Conservation (phyloP, 2,113 vertebrate genomes). For the Gasterosteus nipponicus region DNA sequence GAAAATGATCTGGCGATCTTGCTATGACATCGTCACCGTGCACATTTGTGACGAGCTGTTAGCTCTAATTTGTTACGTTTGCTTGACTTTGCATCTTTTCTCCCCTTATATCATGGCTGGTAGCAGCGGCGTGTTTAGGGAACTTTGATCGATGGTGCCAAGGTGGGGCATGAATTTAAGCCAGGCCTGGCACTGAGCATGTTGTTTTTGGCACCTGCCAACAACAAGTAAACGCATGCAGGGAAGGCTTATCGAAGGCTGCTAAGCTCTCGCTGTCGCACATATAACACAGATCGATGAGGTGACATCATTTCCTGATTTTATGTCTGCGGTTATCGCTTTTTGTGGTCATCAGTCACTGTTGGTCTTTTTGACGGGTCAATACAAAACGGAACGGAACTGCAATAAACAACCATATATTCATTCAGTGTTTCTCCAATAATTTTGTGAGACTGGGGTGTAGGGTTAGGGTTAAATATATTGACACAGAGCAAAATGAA, state of each 20-base stretch:
- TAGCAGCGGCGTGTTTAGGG: not conserved
- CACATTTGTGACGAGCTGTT: not conserved
- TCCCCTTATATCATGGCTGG: not conserved
- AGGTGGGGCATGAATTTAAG: conserved; percentile 3
- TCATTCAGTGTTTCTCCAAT: not conserved
- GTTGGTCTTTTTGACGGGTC: not conserved
- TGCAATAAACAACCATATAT: not conserved
- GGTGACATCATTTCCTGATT: not conserved
- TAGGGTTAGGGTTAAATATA: not conserved
- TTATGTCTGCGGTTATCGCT: not conserved
- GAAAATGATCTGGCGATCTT: not conserved
- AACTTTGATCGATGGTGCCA: not conserved
- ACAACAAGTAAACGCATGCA: conserved; percentile 19
- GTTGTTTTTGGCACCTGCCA: conserved; percentile 9
- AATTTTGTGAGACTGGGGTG: not conserved
- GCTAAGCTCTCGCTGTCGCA: not conserved
- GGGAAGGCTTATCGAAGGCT: not conserved
- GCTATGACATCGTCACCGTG: not conserved
- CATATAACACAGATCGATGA: not conserved
- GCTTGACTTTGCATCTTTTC: conserved; percentile 24
- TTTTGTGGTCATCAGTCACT: not conserved
- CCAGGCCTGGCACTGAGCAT: conserved; percentile 10
- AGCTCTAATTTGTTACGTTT: not conserved
- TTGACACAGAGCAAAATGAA: too few relatives aligned
- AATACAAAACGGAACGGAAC: not conserved